Percentiles rank a stretch among this genome's conserved stretches.
phyloP scores from a whole-genome alignment of 2,888 invertebrate species.

The Andrena praecox region DNA sequence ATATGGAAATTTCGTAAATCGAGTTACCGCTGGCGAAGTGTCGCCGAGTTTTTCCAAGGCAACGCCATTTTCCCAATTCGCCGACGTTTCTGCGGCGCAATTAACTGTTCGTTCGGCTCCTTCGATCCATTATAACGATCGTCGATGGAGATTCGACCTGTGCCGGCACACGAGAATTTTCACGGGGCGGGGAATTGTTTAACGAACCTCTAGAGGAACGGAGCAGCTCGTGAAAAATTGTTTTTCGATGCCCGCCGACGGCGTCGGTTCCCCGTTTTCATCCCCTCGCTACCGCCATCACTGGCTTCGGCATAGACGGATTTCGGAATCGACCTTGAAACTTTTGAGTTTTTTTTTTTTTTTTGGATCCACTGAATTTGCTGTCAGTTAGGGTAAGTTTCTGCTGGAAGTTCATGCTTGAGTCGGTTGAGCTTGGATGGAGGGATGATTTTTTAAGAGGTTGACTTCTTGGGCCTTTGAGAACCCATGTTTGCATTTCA shows the following conservation, averaged over 20 bases:
- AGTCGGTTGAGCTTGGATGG: no score
- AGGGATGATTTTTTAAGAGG: no score
- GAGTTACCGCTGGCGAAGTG: slow-evolving; percentile 72
- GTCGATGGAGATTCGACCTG: not conserved
- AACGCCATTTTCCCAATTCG: slow-evolving; percentile 63
- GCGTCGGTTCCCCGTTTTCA: not conserved
- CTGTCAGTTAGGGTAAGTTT: no score
- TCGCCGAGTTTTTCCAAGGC: slow-evolving; percentile 66
- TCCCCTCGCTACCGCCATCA: not conserved
- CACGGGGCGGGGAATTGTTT: slow-evolving; percentile 29
- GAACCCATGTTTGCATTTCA: no score
- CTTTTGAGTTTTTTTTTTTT: not conserved
- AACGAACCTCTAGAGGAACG: not conserved
- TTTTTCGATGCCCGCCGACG: not conserved
- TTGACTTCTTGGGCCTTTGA: no score
- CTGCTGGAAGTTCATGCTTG: no score
- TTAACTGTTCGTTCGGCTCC: slow-evolving; percentile 42
- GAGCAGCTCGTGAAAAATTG: not conserved
- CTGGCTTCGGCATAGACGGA: not conserved
- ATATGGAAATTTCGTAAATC: slow-evolving; percentile 80
- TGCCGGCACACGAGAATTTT: not conserved
- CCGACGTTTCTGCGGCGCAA: slow-evolving; percentile 36
- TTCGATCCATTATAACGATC: slow-evolving; percentile 17
- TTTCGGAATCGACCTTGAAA: not conserved
- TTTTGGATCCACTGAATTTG: no score